Evolutionary conservation across 2,113 vertebrate species (phyloP), one percentile per base, ranked within the genome.

Genomic region (Anolis carolinensis): DNA sequence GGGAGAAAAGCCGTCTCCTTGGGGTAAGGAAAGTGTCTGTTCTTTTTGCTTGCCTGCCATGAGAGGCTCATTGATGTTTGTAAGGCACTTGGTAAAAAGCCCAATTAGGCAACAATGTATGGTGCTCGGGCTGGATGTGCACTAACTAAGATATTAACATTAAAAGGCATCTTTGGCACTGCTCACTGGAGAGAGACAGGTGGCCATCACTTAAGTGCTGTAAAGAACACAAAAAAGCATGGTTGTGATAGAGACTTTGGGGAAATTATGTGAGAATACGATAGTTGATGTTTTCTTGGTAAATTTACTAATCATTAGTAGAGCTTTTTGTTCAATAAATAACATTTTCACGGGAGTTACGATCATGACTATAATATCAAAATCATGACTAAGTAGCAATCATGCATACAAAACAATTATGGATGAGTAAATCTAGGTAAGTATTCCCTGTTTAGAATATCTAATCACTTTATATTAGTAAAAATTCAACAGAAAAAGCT

Each of bases 141-240:
- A 11, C 65, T 70, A 79, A 79, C 34, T 68, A 70, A 78, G 39
- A 34, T 25, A 1, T 27, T 1, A 1, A 2, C 36, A 75, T 32
- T 77, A 30, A 78, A 67, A 55, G 72, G 85, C 59, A 68, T 82
- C 55, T 68, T 2, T 9, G 79, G 39, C 14, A 62, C 77, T 6
- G 67, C 75, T 70, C 55, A 48, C 0, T 0, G 0, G 48, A 79
- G 39, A 30, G 52, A 0, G 59, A 11, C 44, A 14, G 62, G 32
- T 39, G 68, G 59, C 48, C 44, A 14, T 50, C 0, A 2, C 9
- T 59, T 14, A 78, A 0, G 0, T 0, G 0, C 5, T 21, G n/a
- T 25, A 30, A 4, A 55, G 74, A 52, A 72, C 27, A 21, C 34
- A 34, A 32, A 32, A 81, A 21, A 50, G 70, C 30, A 48, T 2